These are phyloP conservation scores for Alethe castanea DNA, from an alignment of 2,113 vertebrate genomes.

Conservation along the genomic window DNA sequence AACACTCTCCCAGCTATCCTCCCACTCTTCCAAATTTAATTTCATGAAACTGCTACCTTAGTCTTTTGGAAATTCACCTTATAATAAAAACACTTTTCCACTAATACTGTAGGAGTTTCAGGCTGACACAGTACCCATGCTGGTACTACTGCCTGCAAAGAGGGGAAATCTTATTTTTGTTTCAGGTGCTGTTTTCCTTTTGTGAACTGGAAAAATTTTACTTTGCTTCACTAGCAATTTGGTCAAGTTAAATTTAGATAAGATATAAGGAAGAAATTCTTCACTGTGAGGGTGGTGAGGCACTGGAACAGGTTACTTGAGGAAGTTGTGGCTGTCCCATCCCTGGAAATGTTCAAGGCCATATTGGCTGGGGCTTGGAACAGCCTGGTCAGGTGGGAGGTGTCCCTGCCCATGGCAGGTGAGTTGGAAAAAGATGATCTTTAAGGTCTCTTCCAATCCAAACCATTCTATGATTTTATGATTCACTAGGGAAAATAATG, in stretches of 20 bases:
- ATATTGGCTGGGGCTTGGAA: rapidly evolving
- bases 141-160: background rate
- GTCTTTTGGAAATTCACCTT: background rate
- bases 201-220: background rate
- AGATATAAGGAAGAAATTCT: background rate
- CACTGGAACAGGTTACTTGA: too few relatives aligned
- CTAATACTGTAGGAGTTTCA: background rate
- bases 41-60: background rate
- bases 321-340: background rate
- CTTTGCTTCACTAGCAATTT: background rate
- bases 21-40: background rate
- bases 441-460: background rate
- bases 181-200: background rate
- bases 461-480: background rate
- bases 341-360: background rate
- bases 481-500: background rate
- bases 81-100: background rate
- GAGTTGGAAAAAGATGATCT: background rate
- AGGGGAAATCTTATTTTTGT: background rate
- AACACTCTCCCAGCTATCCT: background rate
- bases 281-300: background rate
- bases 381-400: background rate
- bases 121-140: background rate
- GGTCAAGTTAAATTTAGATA: background rate
- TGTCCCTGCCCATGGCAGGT: background rate